These are phyloP conservation scores for Ceyx margarethae DNA, from an alignment of 2,113 vertebrate species.

Conservation along the genomic window DNA sequence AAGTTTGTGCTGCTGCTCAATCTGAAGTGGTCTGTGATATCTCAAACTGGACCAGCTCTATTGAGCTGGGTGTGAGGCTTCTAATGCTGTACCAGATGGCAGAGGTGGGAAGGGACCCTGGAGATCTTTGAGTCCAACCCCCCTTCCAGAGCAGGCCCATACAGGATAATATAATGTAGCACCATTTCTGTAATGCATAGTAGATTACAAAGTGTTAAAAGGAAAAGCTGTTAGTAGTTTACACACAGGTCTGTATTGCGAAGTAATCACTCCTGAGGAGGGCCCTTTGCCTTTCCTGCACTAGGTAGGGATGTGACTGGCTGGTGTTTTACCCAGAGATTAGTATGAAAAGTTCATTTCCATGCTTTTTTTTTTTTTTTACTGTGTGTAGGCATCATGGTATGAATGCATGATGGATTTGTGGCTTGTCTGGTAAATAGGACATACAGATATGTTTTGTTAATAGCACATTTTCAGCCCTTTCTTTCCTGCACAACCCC, in stretches of 20 bases:
- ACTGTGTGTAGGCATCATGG: not conserved
- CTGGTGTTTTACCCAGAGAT: not conserved
- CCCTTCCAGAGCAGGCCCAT: too few species aligned
- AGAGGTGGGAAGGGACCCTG: not conserved
- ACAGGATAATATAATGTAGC: not conserved
- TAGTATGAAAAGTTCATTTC: conserved; percentile 12
- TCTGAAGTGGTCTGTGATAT: not conserved
- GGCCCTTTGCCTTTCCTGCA: not conserved
- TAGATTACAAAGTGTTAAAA: not conserved
- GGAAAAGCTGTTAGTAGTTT: not conserved
- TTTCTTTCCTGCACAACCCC: not conserved
- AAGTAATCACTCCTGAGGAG: not conserved
- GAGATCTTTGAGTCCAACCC: too few species aligned
- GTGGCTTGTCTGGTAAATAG: not conserved
- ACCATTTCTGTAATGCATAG: not conserved
- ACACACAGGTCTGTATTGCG: not conserved
- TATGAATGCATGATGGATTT: conserved; percentile 22
- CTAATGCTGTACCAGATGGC: not conserved
- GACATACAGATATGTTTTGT: not conserved
- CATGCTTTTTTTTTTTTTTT: conserved; percentile 11
- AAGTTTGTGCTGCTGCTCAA: not conserved
- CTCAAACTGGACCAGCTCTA: not conserved
- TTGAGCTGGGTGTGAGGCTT: not conserved
- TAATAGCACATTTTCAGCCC: not conserved
- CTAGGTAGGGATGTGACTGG: not conserved